Evolutionary conservation across 2,797 vertebrate genomes (phyloP), one percentile per base, ranked within the genome.

Genomic region (Scleropages formosus): DNA sequence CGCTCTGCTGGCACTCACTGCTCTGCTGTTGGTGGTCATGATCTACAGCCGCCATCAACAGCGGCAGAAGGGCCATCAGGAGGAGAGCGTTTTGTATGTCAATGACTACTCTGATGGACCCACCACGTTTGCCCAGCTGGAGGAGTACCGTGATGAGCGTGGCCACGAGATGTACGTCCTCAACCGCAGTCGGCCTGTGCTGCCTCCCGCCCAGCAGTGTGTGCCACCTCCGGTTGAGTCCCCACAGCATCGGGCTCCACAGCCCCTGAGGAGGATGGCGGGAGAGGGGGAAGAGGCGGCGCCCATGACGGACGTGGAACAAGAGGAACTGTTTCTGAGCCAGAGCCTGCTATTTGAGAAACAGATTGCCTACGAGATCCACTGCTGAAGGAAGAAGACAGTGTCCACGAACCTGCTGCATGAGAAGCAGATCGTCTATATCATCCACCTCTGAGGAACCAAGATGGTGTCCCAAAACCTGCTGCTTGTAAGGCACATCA

Each of bases 91-190:
- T 74, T 92, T 96, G 0, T 96, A 96, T 0, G 93, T 94, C 78
- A 94, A 95, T 0, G 94, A 96, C 87, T 96, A 96, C 83, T 95
- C 95, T 0, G 95, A 96, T 0, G 94, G 94, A 24, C 95, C 95
- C 31, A 94, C 93, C 77, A 94, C 93, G 7, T 96, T 95, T 4
- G 93, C 95, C 0, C 95, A 96, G 85, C 88, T 96, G 46, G 95
- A 96, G 77, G 95, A 96, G 82, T 94, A 95, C 81, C 89, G 95
- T 0, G 95, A 94, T 0, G 93, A 94, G 80, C 88, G 90, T 0
- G 95, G 95, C 60, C 94, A 95, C 0, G 94, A 95, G 84, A 97
- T 96, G 95, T 96, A 95, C 0, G 94, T 97, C 60, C 93, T 96
- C 11, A 94, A 95, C 87, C 90, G 94, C 2, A 89, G 92, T 78